Conservation (phyloP, 1,140 invertebrate genomes). For the Diploscapter pachys region DNA sequence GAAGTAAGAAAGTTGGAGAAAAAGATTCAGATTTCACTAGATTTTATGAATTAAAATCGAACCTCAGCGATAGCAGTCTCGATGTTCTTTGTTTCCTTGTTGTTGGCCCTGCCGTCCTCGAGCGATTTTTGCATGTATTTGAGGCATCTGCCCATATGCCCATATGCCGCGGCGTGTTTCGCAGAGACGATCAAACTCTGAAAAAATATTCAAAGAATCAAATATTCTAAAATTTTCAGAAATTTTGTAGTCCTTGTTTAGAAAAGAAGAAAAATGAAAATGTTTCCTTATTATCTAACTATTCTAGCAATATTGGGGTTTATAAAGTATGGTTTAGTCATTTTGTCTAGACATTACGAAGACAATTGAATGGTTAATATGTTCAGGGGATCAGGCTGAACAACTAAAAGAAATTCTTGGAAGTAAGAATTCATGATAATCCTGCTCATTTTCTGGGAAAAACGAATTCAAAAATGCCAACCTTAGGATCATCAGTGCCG, state of each 20-base stretch:
- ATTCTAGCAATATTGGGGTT: background rate
- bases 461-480: background rate
- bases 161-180: slow-evolving; percentile 74
- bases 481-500: slow-evolving; percentile 69
- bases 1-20: background rate
- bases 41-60: background rate
- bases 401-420: background rate
- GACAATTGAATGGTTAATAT: too few species aligned
- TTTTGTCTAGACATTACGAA: too few species aligned
- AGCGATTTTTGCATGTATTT: slow-evolving; percentile 73
- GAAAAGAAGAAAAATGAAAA: too few species aligned
- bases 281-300: background rate
- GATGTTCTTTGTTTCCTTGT: slow-evolving; percentile 21
- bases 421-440: too few species aligned
- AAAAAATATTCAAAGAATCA: background rate
- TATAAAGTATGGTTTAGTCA: background rate
- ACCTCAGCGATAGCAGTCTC: slow-evolving; percentile 29
- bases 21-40: background rate
- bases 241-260: background rate
- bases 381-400: background rate
- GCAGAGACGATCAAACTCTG: slow-evolving; percentile 73
- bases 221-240: background rate
- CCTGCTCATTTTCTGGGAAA: too few species aligned
- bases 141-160: slow-evolving; percentile 75
- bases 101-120: slow-evolving; percentile 66